Evolutionary conservation across 2,888 invertebrate genomes (phyloP).

Genomic region (Lagria hirta): DNA sequence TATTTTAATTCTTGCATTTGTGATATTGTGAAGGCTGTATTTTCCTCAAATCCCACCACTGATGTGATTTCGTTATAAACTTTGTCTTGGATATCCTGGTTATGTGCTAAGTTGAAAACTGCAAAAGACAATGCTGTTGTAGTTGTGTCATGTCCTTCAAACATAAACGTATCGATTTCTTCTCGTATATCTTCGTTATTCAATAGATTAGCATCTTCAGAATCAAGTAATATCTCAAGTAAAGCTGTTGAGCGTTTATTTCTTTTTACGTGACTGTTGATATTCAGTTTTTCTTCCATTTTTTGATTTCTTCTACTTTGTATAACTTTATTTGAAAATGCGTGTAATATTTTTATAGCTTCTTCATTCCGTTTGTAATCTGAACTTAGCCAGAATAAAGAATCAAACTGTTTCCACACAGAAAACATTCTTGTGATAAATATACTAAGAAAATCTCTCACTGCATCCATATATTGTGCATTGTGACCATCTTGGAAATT

Average conservation of each 20-base stretch:
- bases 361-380: background rate
- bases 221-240: conserved; percentile 48
- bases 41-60: conserved; percentile 18
- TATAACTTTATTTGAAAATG: conserved; percentile 59
- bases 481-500: conserved; percentile 46
- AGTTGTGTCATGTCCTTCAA: conserved; percentile 48
- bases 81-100: conserved; percentile 32
- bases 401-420: conserved; percentile 3
- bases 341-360: conserved; percentile 52
- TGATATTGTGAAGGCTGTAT: conserved; percentile 6
- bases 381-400: conserved; percentile 2
- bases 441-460: conserved; percentile 29
- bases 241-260: conserved; percentile 7
- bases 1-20: conserved; percentile 29
- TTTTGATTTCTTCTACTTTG: conserved; percentile 41
- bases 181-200: conserved; percentile 56
- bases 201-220: conserved; percentile 49
- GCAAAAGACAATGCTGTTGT: conserved; percentile 28
- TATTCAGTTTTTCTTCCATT: background rate
- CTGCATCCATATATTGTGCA: conserved; percentile 52
- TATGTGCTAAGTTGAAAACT: conserved; percentile 28
- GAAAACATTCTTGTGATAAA: conserved; percentile 8
- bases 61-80: conserved; percentile 29
- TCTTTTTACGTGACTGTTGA: background rate
- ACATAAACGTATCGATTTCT: conserved; percentile 60